phyloP scores from a whole-genome alignment of 2,888 invertebrate genomes.

The Epicampocera succincta region DNA sequence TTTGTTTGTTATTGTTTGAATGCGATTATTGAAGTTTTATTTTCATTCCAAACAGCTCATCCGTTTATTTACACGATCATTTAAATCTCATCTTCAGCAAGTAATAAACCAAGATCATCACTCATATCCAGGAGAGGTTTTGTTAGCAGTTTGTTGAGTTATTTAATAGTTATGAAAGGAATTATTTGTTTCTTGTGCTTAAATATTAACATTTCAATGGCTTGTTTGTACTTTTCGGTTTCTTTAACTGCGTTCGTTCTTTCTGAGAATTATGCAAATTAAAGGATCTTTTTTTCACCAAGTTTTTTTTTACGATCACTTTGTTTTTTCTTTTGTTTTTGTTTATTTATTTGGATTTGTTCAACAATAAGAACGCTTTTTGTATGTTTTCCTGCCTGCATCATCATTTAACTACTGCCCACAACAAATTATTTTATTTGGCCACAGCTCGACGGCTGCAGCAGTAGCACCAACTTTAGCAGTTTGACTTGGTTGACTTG shows the following conservation, averaged over 20 bases:
- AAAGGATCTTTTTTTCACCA: constrained; percentile 59
- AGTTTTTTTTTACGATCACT: background rate
- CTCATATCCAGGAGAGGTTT: background rate
- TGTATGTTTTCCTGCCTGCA: constrained; percentile 28
- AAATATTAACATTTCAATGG: constrained; percentile 63
- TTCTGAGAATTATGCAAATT: constrained; percentile 71
- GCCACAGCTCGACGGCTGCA: constrained; percentile 7
- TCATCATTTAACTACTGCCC: constrained; percentile 46
- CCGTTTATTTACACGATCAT: constrained; percentile 29
- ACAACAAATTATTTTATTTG: constrained; percentile 52
- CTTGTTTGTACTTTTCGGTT: constrained; percentile 47
- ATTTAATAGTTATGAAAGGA: constrained; percentile 69
- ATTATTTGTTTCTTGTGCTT: constrained; percentile 61
- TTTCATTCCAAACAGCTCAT: constrained; percentile 8
- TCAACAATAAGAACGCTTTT: constrained; percentile 53
- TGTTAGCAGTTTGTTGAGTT: constrained; percentile 56
- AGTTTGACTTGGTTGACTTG: constrained; percentile 37
- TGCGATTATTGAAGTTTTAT: constrained; percentile 51
- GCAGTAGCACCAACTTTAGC: constrained; percentile 28
- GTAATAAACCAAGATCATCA: constrained; percentile 32
- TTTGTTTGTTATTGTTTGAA: constrained; percentile 32
- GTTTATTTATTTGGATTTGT: constrained; percentile 52
- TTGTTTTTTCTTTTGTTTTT: constrained; percentile 8
- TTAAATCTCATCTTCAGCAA: constrained; percentile 31
- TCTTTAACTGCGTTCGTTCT: constrained; percentile 35